Conservation (phyloP, 2,888 invertebrate species). For the Agonopterix arenella region DNA sequence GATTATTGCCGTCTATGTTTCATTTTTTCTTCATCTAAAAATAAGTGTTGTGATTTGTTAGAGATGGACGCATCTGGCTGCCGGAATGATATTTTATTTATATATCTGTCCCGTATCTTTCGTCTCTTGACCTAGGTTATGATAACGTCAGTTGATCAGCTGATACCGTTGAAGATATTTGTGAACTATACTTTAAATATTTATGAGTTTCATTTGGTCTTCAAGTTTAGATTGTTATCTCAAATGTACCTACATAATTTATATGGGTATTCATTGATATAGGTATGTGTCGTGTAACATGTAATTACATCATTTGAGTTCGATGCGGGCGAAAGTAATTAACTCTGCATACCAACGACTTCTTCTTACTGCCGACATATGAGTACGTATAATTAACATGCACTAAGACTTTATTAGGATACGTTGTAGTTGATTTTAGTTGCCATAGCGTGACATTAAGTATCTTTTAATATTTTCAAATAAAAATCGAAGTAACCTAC, state of each 20-base stretch:
- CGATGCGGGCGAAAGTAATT: conserved; percentile 48
- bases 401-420: too few relatives aligned
- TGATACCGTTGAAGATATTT: too few relatives aligned
- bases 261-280: conserved; percentile 18
- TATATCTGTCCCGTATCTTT: conserved; percentile 8
- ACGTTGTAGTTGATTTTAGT: too few relatives aligned
- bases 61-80: conserved; percentile 34
- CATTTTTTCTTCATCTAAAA: conserved; percentile 36
- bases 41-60: conserved; percentile 29
- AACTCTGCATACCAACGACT: conserved; percentile 34
- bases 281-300: conserved; percentile 35
- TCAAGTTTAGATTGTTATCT: not conserved
- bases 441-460: too few relatives aligned
- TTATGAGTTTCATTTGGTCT: not conserved
- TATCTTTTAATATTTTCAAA: too few relatives aligned
- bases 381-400: too few relatives aligned
- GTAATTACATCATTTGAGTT: conserved; percentile 48
- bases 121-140: conserved; percentile 31
- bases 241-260: conserved; percentile 10
- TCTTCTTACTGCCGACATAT: conserved; percentile 18
- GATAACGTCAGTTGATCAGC: too few relatives aligned
- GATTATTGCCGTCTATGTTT: conserved; percentile 34
- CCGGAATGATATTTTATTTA: conserved; percentile 43
- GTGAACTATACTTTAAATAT: too few relatives aligned
- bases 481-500: too few relatives aligned